Conservation (phyloP, 2,113 vertebrate genomes). For the Dryoscopus gambensis region DNA sequence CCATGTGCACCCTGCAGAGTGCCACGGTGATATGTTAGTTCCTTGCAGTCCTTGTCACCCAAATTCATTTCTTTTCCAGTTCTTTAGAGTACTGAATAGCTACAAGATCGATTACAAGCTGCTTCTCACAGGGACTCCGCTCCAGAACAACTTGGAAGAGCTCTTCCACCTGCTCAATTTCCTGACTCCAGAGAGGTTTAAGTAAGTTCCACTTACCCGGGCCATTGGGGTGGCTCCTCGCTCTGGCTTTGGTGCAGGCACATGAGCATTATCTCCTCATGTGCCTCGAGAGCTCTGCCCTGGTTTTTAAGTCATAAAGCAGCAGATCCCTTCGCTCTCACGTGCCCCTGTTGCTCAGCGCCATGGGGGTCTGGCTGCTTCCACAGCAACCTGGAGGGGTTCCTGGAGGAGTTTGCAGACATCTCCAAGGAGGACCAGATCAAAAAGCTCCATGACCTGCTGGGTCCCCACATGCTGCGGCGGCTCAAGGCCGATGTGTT, state of each 20-base stretch:
- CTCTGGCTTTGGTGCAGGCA: background rate
- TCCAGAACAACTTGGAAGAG: constrained; percentile 98
- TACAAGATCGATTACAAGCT: constrained; percentile 99
- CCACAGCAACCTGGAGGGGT: constrained; percentile 94
- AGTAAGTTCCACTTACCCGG: constrained; percentile 73
- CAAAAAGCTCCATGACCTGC: constrained; percentile 94
- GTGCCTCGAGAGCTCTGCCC: background rate
- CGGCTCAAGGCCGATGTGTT: constrained; percentile 95
- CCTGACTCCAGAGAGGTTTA: constrained; percentile 94
- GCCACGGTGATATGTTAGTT: fast-evolving
- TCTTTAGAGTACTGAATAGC: constrained; percentile 95
- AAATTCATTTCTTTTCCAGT: constrained; percentile 70
- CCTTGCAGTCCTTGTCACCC: background rate
- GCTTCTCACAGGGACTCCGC: constrained; percentile 93
- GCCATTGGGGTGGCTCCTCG: fast-evolving
- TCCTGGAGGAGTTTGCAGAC: constrained; percentile 98
- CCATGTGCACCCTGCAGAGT: background rate
- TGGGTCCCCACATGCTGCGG: constrained; percentile 96
- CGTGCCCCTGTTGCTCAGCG: fast-evolving
- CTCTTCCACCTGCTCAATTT: constrained; percentile 98
- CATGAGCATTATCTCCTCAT: fast-evolving
- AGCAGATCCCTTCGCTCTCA: background rate
- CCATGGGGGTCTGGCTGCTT: background rate
- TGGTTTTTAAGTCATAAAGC: background rate
- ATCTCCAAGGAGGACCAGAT: constrained; percentile 99